phyloP scores from a whole-genome alignment of 2,113 vertebrate genomes.

The Gasterosteus aculeatus region DNA sequence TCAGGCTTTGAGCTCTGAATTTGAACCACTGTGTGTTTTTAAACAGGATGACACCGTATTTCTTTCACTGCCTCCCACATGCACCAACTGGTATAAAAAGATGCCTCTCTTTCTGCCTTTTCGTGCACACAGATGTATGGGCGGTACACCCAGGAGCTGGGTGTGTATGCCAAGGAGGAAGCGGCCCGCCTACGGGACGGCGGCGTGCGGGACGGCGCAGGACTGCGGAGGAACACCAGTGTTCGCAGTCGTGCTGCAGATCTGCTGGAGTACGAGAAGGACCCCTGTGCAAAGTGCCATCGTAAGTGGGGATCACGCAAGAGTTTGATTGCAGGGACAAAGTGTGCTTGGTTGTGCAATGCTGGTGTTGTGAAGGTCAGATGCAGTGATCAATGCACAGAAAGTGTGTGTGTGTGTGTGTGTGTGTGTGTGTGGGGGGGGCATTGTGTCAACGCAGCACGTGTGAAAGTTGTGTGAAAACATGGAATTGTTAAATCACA shows the following conservation, averaged over 20 bases:
- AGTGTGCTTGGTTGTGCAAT: not conserved
- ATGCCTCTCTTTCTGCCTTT: conserved; percentile 17
- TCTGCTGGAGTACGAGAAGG: conserved; percentile 89
- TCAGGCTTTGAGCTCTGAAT: conserved; percentile 22
- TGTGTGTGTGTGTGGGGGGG: conserved; percentile 14
- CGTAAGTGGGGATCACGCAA: conserved; percentile 78
- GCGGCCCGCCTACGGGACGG: conserved; percentile 92
- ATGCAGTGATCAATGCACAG: not conserved
- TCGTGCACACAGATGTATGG: conserved; percentile 90
- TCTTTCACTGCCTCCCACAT: conserved; percentile 28
- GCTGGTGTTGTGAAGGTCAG: conserved; percentile 44
- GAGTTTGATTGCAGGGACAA: conserved; percentile 1
- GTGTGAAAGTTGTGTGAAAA: conserved; percentile 48
- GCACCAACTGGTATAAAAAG: conserved; percentile 27
- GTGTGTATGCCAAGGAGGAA: conserved; percentile 95
- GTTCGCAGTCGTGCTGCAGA: conserved; percentile 80
- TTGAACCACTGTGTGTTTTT: conserved; percentile 21
- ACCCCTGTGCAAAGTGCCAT: conserved; percentile 87
- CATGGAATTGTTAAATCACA: conserved; percentile 31
- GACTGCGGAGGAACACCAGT: conserved; percentile 77
- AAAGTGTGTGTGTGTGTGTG: conserved; percentile 14
- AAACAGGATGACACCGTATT: conserved; percentile 5
- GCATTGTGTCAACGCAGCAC: conserved; percentile 20
- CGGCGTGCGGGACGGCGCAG: conserved; percentile 84
- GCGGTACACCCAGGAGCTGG: conserved; percentile 95